Evolutionary conservation across 2,797 vertebrate genomes (phyloP), one percentile per base, ranked within the genome.

Genomic region (Acridotheres tristis): DNA sequence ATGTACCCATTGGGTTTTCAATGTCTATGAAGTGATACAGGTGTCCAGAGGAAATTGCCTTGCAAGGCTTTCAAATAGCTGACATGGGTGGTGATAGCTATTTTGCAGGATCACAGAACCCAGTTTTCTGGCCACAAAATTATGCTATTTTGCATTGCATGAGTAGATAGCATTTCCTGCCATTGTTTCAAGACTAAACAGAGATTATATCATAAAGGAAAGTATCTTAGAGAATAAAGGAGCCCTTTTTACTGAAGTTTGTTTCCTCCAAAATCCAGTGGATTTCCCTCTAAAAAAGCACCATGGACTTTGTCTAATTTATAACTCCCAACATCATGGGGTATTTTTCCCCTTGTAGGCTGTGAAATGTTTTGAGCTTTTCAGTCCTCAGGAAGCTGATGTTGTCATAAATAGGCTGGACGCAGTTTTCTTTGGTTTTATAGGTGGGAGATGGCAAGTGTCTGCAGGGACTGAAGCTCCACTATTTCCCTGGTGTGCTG

Each of bases 11-110:
- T 29, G 30, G 21, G 9, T 34, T 79, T 55, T 74, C 36, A 18
- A 19, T 42, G 27, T 12, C 26, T 51, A 51, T 27, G 45, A 69
- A 84, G 15, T 8, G 2, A 8, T 53, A 20, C 27, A 82, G 19
- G 19, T 72, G 13, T 25, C 20, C 13, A 25, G 25, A 34, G 12
- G 16, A 51, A 58, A 50, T 5, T 40, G 21, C 17, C 42, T 26
- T 67, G 57, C 13, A 26, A 17, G 36, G 21, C 32, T 42, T 67
- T 53, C 38, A 47, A n/a, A 40, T 27, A 21, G 5, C 45, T 42
- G 67, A 11, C 7, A 2, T 2, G 0, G 18, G 7, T 47, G 32
- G 8, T 21, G 12, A 17, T 19, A 43, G 42, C 18, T 40, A 15
- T 50, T 81, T 67, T 62, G 21, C 27, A 69, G 30, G 43, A 38